Evolutionary conservation across 1,140 invertebrate species (phyloP), one percentile per base, ranked within the genome.

Genomic region (Ditylenchus dipsaci): DNA sequence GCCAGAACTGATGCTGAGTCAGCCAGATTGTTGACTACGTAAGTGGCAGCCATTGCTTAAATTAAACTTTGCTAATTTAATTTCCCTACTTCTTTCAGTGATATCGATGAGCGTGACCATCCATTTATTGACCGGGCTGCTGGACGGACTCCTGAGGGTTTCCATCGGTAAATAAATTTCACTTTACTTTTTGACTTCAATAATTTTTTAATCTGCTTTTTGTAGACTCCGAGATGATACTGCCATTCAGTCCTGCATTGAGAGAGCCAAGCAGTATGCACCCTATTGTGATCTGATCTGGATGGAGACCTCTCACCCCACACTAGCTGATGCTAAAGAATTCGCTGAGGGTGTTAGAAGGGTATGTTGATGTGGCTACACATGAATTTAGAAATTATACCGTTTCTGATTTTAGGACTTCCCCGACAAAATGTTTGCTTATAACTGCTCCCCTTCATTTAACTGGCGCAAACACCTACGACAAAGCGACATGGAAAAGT

Each of bases 391-490:
- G 29, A 56, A 56, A 56, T 5, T 5, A 23, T 56, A 56, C 21
- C 3, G 9, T 56, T 56, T 56, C 13, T 56, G 21, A 23, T 9
- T n/a, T n/a, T n/a, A 71, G 45, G 72, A 80, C 45, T 84, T 67
- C 57, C 83, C 83, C 11, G 83, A 84, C 69, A 81, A 84, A 72
- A 43, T 84, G 38, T 73, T 85, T 38, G 83, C 84, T 23, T 84
- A 84, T 75, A 84, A 84, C 64, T 84, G 83, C 68, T 84, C 83
- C 11, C 83, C 83, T 7, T 83, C 81, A 1, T 84, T 84, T 78
- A 84, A 84, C 71, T 84, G 83, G 83, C 79, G 82, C 57, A 76
- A 82, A 62, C 84, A 84, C 67, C 67, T 84, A 11, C 56, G 73
- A 38, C 74, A 77, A 47, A 23, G 38, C 1, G 79, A 80, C 53